phyloP scores from a whole-genome alignment of 2,797 vertebrate species.

The Argentina silus region DNA sequence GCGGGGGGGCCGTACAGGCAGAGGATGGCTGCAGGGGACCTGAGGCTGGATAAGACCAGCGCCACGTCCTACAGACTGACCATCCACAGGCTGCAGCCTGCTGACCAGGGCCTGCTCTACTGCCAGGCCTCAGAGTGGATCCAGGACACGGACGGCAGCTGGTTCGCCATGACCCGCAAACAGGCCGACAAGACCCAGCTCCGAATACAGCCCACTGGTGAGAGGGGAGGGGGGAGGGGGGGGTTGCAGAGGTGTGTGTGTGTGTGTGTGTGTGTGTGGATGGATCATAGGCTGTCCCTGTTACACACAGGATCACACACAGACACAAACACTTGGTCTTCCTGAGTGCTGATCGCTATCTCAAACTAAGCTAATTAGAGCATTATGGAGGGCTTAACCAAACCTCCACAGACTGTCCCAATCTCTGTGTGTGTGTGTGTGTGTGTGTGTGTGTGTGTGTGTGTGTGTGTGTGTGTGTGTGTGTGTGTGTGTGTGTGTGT shows the following conservation, averaged over 20 bases:
- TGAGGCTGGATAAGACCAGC: slow-evolving; percentile 91
- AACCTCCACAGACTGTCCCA: slow-evolving; percentile 67
- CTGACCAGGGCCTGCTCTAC: slow-evolving; percentile 93
- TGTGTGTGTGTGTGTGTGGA: neutral
- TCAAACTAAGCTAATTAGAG: slow-evolving; percentile 74
- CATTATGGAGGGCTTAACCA: slow-evolving; percentile 67
- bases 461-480: neutral
- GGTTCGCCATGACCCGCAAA: slow-evolving; percentile 94
- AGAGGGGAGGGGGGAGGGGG: slow-evolving; percentile 6
- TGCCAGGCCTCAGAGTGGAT: slow-evolving; percentile 96
- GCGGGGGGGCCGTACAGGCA: slow-evolving; percentile 86
- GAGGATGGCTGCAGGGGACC: slow-evolving; percentile 87
- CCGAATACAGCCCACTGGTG: slow-evolving; percentile 92
- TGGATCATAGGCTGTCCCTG: neutral
- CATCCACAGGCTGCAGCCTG: slow-evolving; percentile 91
- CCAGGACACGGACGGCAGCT: slow-evolving; percentile 89
- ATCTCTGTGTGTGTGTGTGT: slow-evolving; percentile 48
- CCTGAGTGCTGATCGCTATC: slow-evolving; percentile 74
- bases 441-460: neutral
- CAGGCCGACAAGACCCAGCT: slow-evolving; percentile 88
- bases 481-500: neutral
- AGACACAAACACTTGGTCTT: slow-evolving; percentile 46
- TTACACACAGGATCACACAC: slow-evolving; percentile 13
- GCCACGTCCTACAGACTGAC: slow-evolving; percentile 88
- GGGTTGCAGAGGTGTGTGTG: neutral